phyloP scores from a whole-genome alignment of 2,113 vertebrate genomes.

The Nymphicus hollandicus region DNA sequence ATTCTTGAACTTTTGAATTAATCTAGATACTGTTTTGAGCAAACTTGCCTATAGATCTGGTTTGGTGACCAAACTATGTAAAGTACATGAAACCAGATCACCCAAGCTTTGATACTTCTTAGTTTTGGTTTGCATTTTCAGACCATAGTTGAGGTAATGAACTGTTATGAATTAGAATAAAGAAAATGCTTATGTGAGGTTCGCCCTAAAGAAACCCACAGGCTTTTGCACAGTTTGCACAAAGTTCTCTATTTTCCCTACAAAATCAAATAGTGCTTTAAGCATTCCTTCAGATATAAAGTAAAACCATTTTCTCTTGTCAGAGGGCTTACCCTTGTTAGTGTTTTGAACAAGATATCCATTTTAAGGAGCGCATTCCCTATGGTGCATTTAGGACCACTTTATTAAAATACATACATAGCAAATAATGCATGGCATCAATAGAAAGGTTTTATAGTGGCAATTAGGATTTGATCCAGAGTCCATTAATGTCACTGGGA shows the following conservation, averaged over 20 bases:
- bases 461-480: conserved; percentile 51
- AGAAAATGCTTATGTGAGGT: background rate
- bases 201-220: background rate
- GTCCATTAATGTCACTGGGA: background rate
- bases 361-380: background rate
- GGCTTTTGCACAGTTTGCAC: background rate
- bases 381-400: background rate
- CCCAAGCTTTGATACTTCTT: background rate
- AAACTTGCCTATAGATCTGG: background rate
- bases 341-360: background rate
- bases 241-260: background rate
- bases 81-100: background rate
- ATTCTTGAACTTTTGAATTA: background rate
- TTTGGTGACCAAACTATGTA: background rate
- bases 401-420: conserved; percentile 34
- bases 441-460: conserved; percentile 17
- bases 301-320: background rate
- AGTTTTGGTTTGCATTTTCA: conserved; percentile 20
- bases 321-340: background rate
- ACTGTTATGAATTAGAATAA: background rate
- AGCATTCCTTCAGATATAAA: background rate
- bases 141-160: background rate
- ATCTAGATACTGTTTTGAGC: background rate
- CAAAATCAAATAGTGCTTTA: background rate
- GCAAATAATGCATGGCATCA: conserved; percentile 36